Percentiles rank a stretch among this genome's conserved stretches.
Evolutionary conservation across 2,113 vertebrate genomes (phyloP).

Genomic region (Clupea harengus): DNA sequence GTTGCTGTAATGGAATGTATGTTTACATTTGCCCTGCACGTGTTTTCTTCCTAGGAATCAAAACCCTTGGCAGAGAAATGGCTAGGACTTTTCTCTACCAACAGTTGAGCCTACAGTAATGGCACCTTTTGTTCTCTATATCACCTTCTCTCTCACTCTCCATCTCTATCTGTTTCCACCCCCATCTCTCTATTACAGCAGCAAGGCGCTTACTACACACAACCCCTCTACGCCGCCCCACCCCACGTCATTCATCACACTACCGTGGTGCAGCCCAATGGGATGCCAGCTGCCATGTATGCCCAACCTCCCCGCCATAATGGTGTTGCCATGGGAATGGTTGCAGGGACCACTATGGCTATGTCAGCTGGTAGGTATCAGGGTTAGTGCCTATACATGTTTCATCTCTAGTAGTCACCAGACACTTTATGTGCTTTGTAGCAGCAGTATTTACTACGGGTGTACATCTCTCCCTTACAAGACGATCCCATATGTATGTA

Average conservation of each 20-base stretch:
- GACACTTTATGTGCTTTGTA: background rate
- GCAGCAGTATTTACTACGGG: no score
- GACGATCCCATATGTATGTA: no score
- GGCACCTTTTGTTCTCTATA: background rate
- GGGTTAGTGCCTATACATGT: background rate
- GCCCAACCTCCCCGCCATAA: conserved; percentile 82
- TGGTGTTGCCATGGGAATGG: conserved; percentile 94
- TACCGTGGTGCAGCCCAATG: conserved; percentile 98
- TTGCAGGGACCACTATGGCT: conserved; percentile 97
- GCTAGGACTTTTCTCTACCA: background rate
- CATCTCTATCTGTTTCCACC: background rate
- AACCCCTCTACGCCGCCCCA: conserved; percentile 94
- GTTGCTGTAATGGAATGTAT: background rate
- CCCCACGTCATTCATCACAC: conserved; percentile 99
- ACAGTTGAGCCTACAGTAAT: background rate
- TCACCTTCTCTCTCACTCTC: background rate
- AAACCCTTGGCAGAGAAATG: background rate
- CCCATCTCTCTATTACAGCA: conserved; percentile 66
- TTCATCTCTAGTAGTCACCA: background rate
- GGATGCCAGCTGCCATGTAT: conserved; percentile 95
- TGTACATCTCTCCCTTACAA: no score
- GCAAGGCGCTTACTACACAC: conserved; percentile 96
- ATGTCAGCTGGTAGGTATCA: conserved; percentile 90
- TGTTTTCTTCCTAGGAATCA: background rate
- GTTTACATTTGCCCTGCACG: background rate